Conservation (phyloP, 2,797 vertebrate species). For the Coracias cyanogaster region DNA sequence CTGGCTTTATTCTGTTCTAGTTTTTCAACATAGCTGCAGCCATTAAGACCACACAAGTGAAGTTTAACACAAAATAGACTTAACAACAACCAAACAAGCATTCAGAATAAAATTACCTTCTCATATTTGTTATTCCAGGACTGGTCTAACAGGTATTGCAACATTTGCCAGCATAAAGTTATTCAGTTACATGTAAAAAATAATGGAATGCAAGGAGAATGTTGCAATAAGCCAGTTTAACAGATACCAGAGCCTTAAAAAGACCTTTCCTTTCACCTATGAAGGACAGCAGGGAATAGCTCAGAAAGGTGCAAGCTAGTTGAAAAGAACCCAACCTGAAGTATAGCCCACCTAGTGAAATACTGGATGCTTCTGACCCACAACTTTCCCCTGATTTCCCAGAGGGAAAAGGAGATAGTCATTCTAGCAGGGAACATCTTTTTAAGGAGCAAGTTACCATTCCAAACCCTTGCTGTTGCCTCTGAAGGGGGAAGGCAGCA, state of each 20-base stretch:
- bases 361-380: background rate
- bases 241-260: background rate
- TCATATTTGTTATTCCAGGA: constrained; percentile 56
- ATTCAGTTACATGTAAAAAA: constrained; percentile 69
- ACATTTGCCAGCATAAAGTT: constrained; percentile 55
- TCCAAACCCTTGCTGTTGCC: background rate
- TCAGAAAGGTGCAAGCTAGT: background rate
- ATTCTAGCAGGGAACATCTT: background rate
- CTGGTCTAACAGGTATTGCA: constrained; percentile 66
- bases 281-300: constrained; percentile 11
- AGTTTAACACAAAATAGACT: constrained; percentile 18
- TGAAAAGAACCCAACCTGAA: background rate
- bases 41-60: constrained; percentile 52
- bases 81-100: constrained; percentile 38
- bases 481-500: background rate
- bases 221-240: constrained; percentile 33
- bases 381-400: background rate
- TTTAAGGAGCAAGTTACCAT: background rate
- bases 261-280: constrained; percentile 25
- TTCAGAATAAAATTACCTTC: constrained; percentile 49
- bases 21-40: background rate
- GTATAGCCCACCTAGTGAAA: background rate
- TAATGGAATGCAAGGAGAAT: constrained; percentile 53
- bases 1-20: background rate
- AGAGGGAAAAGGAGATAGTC: background rate